Base-by-base conservation (phyloP, 1,140 invertebrate species). In the Pseudachorutes palmiensis region DNA sequence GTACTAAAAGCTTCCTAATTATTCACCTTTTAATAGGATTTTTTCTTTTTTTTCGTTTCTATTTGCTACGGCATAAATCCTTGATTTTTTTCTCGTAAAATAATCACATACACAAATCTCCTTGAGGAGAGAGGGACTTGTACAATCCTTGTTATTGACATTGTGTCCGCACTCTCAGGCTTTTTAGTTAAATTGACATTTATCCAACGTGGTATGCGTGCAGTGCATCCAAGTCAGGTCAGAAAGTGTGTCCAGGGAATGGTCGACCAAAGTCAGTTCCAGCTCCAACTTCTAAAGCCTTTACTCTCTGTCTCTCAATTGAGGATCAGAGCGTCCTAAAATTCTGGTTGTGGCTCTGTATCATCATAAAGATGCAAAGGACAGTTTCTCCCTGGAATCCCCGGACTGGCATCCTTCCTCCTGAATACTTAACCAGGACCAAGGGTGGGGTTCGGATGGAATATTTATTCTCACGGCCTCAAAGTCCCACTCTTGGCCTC, bases 361-460 rank as follows among this genome's bases (percentile, higher is more conserved):
- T 55, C 51, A 45, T 45, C 9, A 45, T 55, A 55, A 55, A 12
- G 51, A 55, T 55, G 51, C 51, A 55, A 55, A 55, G 3, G 51
- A 55, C 51, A 55, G 5, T 55, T 22, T 9, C 5, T 5, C 9
- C 24, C 24, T 22, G 51, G 51, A 24, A 9, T 41, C 36, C 36
- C 36, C 19, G 5, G 36, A 9, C 36, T 19, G 36, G 36, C 5
- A 41, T 41, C 36, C 36, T 41, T 41, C 51, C 51, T 55, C 51
- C 51, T 55, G 51, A 55, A 55, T 55, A 55, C 51, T 55, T 55
- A 55, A 55, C 51, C 51, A 41, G 36, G 19, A 9, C 19, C 36
- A 9, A 19, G n/a, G n/a, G n/a, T n/a, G n/a, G n/a, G n/a, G n/a
- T n/a, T 41, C 36, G 36, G 19, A 41, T 5, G 36, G 36, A 19